These are phyloP conservation scores for Noctua fimbriata DNA, from an alignment of 2,888 invertebrate genomes.

Conservation along the genomic window DNA sequence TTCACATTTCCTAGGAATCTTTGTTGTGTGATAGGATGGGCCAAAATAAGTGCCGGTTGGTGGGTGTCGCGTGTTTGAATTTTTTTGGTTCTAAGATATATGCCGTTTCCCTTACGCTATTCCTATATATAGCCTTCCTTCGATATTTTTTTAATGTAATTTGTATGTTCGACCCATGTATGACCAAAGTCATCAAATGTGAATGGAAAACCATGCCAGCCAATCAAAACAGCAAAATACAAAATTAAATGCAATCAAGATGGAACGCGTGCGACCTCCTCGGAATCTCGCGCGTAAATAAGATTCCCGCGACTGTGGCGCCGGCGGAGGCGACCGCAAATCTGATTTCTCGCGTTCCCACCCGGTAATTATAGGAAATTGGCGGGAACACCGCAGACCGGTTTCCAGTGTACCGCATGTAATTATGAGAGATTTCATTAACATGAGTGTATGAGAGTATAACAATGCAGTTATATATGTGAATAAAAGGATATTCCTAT, in stretches of 20 bases:
- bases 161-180: background rate
- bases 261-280: constrained; percentile 23
- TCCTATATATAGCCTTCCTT: too few species aligned
- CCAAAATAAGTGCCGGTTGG: background rate
- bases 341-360: constrained; percentile 62
- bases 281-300: constrained; percentile 63
- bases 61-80: background rate
- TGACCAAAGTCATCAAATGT: background rate
- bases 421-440: constrained; percentile 60
- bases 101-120: background rate
- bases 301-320: constrained; percentile 64
- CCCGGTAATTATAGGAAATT: constrained; percentile 68
- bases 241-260: constrained; percentile 36
- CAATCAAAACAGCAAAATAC: background rate
- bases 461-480: background rate
- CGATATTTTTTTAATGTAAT: background rate
- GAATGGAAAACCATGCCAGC: background rate
- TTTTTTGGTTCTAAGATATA: background rate
- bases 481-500: background rate
- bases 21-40: background rate
- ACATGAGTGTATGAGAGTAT: constrained; percentile 34
- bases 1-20: background rate
- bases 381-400: constrained; percentile 46
- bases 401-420: constrained; percentile 44
- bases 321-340: constrained; percentile 61